These are phyloP conservation scores for Anodontia alba DNA, from an alignment of 2,888 invertebrate species.

Conservation along the genomic window DNA sequence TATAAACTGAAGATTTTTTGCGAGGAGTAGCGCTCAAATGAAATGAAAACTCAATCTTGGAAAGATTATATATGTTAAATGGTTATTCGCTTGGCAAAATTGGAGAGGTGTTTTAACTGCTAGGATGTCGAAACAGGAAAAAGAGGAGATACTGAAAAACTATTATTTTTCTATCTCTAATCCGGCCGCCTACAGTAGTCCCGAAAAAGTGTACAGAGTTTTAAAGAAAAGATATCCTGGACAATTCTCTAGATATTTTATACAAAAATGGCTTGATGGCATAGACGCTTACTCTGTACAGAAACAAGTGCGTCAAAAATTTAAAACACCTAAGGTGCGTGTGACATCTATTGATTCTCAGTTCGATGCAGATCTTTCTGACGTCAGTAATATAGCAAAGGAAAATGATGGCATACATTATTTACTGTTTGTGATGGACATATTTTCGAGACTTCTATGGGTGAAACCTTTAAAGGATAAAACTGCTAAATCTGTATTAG, in stretches of 20 bases:
- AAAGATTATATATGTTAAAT: too few relatives aligned
- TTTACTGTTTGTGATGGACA: constrained; percentile 29
- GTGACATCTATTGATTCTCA: constrained; percentile 34
- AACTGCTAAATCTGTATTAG: constrained; percentile 25
- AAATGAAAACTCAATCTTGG: too few relatives aligned
- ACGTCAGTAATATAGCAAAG: constrained; percentile 23
- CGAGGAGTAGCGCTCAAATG: too few relatives aligned
- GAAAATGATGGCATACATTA: constrained; percentile 23
- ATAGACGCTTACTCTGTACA: too few relatives aligned
- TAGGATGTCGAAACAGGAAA: too few relatives aligned
- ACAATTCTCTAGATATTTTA: too few relatives aligned
- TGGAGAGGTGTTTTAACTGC: too few relatives aligned
- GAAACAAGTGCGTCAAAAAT: neutral
- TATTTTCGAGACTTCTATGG: constrained; percentile 25
- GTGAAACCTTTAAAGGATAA: constrained; percentile 21
- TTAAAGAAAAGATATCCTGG: too few relatives aligned
- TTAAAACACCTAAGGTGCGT: constrained; percentile 28
- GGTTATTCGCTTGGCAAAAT: too few relatives aligned
- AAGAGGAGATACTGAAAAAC: neutral
- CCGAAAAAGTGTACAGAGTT: neutral
- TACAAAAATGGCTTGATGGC: too few relatives aligned
- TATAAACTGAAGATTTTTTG: too few relatives aligned
- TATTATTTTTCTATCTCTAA: constrained; percentile 11
- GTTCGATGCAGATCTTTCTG: constrained; percentile 29
- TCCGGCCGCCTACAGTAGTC: constrained; percentile 15